Conservation (phyloP, 2,888 invertebrate genomes). For the Pseudococcus viburni region DNA sequence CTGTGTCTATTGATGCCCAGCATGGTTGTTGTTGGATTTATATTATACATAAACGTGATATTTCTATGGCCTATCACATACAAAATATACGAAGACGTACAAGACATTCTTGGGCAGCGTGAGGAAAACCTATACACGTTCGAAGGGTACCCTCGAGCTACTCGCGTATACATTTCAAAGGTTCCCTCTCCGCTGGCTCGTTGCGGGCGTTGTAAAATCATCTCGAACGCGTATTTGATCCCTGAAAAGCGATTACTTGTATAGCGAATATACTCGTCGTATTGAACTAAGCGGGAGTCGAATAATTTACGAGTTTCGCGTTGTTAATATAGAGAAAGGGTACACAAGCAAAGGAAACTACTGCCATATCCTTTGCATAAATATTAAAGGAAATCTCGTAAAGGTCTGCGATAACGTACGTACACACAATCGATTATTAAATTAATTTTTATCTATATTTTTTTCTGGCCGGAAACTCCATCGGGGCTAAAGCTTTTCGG, state of each 20-base stretch:
- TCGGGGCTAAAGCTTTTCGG: neutral
- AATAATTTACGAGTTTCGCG: conserved; percentile 38
- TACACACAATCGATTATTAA: neutral
- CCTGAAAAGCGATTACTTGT: conserved; percentile 31
- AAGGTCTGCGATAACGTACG: neutral
- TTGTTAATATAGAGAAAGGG: neutral
- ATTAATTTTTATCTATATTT: conserved; percentile 23
- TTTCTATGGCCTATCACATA: neutral
- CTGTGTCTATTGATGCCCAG: neutral
- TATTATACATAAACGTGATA: too few species aligned
- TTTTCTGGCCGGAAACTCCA: neutral
- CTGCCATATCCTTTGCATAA: conserved; percentile 33
- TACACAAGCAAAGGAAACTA: conserved; percentile 15
- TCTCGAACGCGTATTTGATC: conserved; percentile 28
- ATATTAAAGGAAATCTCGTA: conserved; percentile 16
- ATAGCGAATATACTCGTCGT: neutral
- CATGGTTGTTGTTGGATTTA: too few species aligned
- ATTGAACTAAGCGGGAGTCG: neutral
- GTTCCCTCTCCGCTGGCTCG: neutral
- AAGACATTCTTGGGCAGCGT: neutral
- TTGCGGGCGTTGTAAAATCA: neutral
- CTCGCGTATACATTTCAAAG: neutral
- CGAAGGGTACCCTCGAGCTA: neutral
- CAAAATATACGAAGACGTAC: neutral
- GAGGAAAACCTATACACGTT: neutral